Base-by-base conservation (phyloP, 1,140 invertebrate genomes). In the Drosophila varians region DNA sequence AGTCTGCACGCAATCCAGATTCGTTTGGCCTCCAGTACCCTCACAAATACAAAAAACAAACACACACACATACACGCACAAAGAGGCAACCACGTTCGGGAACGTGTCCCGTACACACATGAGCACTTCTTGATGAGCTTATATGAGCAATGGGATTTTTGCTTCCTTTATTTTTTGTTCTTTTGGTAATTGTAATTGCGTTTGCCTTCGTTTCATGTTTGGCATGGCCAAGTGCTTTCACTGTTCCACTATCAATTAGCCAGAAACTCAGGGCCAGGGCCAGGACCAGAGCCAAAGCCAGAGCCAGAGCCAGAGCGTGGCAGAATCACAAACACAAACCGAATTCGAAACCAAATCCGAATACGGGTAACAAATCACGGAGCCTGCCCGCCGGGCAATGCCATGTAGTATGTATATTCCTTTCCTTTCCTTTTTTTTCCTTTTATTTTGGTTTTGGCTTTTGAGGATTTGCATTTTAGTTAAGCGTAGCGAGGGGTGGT, bases 171-270 rank as follows among this genome's bases (percentile, higher is more conserved):
- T 74, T 64, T n/a, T 79, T 66, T 79, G 65, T 80, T 64, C 61
- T 76, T 68, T 36, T 48, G 64, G 52, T 80, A 77, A 84, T 68
- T 82, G 79, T 84, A 83, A 79, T 79, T 86, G 64, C 58, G 49
- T 83, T 75, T 72, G 79, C 43, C 51, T 48, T 57, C 48, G 48
- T 18, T 21, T 55, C 26, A 40, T 70, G 48, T 61, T 52, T 31
- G 47, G 45, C 34, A 21, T 46, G 40, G 54, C 48, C 69, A 61
- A 53, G 66, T 71, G 69, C 64, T 47, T 45, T 70, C 38, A 42
- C 16, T 18, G 42, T 55, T 52, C 52, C 43, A 43, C 49, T 54
- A 71, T 28, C 57, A 49, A 55, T 68, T 60, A 58, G 54, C 64
- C 56, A 61, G 45, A 48, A 54, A 28, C 23, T 18, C 53, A 26